Evolutionary conservation across 2,888 invertebrate genomes (phyloP).

Genomic region (Cheilosia impressa): DNA sequence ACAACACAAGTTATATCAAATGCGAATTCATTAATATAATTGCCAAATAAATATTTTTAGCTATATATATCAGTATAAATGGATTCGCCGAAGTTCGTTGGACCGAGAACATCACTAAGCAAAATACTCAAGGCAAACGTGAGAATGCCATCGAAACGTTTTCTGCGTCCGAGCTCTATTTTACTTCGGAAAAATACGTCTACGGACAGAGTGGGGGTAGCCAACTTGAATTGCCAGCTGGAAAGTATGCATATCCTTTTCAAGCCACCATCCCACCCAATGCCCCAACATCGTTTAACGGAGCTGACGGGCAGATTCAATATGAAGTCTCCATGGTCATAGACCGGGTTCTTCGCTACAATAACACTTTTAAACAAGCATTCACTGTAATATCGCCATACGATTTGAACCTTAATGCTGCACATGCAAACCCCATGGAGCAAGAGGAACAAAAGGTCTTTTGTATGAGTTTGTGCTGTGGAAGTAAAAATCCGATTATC

Average conservation of each 20-base stretch:
- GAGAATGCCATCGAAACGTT: conserved; percentile 79
- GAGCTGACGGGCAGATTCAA: conserved; percentile 89
- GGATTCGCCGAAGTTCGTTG: conserved; percentile 82
- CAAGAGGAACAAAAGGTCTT: conserved; percentile 89
- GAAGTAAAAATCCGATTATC: conserved; percentile 88
- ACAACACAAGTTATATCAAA: too few species aligned
- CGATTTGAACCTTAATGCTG: conserved; percentile 90
- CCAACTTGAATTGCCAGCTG: conserved; percentile 88
- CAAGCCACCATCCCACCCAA: conserved; percentile 86
- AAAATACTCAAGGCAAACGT: conserved; percentile 80
- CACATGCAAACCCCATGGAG: conserved; percentile 87
- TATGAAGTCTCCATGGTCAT: conserved; percentile 91
- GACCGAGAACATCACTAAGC: conserved; percentile 81
- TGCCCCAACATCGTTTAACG: conserved; percentile 91
- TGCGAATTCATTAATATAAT: background rate
- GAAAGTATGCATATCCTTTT: conserved; percentile 90
- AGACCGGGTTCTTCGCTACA: conserved; percentile 93
- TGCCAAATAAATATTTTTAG: conserved; percentile 74
- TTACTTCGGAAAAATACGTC: conserved; percentile 81
- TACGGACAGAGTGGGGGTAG: conserved; percentile 84
- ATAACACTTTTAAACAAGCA: conserved; percentile 91
- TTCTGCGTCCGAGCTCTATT: conserved; percentile 81
- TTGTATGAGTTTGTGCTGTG: conserved; percentile 88
- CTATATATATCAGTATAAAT: conserved; percentile 81
- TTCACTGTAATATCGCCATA: conserved; percentile 91